Conservation (phyloP, 2,797 vertebrate genomes). For the Rallus crepitans region DNA sequence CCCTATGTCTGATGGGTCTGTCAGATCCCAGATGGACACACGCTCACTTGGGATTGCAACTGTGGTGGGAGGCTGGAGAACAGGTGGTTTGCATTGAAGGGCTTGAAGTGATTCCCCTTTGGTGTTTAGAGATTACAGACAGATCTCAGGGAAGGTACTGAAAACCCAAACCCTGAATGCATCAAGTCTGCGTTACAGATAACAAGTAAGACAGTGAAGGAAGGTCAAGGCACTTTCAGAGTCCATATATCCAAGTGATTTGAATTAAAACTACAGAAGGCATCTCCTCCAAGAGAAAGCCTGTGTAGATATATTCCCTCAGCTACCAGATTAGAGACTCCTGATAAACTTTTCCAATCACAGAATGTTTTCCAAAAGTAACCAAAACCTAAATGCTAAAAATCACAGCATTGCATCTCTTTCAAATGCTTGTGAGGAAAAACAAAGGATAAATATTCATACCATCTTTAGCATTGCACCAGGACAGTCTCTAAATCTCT, state of each 20-base stretch:
- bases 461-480: not conserved
- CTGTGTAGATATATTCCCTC: not conserved
- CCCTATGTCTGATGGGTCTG: accelerated
- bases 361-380: not conserved
- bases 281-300: not conserved
- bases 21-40: not conserved
- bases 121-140: not conserved
- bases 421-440: not conserved
- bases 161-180: not conserved
- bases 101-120: not conserved
- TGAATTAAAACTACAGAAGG: not conserved
- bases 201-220: not conserved
- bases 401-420: not conserved
- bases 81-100: not conserved
- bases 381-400: not conserved
- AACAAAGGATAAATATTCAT: conserved; percentile 4
- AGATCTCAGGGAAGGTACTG: not conserved
- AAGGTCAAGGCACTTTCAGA: not conserved
- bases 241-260: not conserved
- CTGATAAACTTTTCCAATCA: not conserved
- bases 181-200: accelerated
- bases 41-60: accelerated
- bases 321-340: not conserved
- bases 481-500: not conserved
- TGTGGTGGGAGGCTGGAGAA: not conserved